phyloP scores from a whole-genome alignment of 2,888 invertebrate genomes.

The Galeopsomyia nigrocyanea region DNA sequence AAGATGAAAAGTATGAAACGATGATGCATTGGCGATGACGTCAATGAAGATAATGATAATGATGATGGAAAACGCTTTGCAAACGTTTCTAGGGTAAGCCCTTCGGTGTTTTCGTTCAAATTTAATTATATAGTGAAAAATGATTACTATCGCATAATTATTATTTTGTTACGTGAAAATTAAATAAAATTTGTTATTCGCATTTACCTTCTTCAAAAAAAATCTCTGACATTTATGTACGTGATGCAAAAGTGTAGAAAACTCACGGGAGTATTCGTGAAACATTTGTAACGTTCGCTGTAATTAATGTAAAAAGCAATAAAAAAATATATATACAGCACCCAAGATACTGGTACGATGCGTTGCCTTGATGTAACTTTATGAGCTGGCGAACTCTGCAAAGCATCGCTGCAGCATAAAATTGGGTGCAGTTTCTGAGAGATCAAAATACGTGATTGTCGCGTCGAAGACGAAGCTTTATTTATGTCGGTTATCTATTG shows the following conservation, averaged over 20 bases:
- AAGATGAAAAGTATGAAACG: slow-evolving; percentile 8
- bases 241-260: no score
- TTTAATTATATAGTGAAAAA: neutral
- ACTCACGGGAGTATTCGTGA: slow-evolving; percentile 57
- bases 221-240: no score
- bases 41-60: slow-evolving; percentile 9
- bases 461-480: slow-evolving; percentile 42
- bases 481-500: slow-evolving; percentile 47
- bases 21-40: slow-evolving; percentile 21
- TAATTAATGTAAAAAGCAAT: slow-evolving; percentile 57
- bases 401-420: slow-evolving; percentile 13
- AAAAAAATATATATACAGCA: slow-evolving; percentile 16
- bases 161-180: no score
- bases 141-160: neutral
- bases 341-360: slow-evolving; percentile 14
- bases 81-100: slow-evolving; percentile 64
- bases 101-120: slow-evolving; percentile 14
- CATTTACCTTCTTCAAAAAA: no score
- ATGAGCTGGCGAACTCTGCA: slow-evolving; percentile 19
- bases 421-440: slow-evolving; percentile 29
- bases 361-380: neutral
- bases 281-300: slow-evolving; percentile 66
- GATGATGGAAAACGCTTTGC: slow-evolving; percentile 57
- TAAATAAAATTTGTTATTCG: no score
- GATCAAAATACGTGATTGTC: slow-evolving; percentile 42